Base-by-base conservation (phyloP, 2,113 vertebrate genomes). In the Chlamydotis undulata region DNA sequence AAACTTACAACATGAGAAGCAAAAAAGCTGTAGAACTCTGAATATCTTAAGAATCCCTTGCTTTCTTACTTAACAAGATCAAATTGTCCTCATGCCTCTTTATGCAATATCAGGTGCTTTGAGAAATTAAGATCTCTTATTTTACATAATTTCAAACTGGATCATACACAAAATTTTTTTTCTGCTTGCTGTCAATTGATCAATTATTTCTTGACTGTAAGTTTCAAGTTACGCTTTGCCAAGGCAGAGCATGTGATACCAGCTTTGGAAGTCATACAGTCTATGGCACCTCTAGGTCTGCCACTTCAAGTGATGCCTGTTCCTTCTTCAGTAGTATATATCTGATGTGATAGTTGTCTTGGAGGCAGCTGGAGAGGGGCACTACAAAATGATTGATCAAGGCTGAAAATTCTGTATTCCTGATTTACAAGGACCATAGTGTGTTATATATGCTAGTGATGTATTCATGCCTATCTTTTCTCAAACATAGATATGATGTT, bases 301-400 rank as follows among this genome's bases (percentile, higher is more conserved):
- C 25, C 15, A 14, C 33, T 70, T 50, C 5, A 24, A 2, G 39
- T 16, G 26, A 6, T n/a, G 4, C 31, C 41, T 70, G 6, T 14
- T 75, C 31, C 63, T 67, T 6, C 37, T 35, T 35, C 17, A 65
- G 24, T 6, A 0, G 1, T 22, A 2, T 8, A 14, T 2, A 3
- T 68, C 47, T 45, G 49, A 50, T 28, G 2, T 16, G 35, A 9
- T 12, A 71, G 19, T 3, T 76, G 22, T 22, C 52, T 82, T 39
- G 50, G 56, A 82, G 56, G 18, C 12, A 56, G 19, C 33, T 77
- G 76, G 45, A 76, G 81, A 52, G 45, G 7, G 29, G 4, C 43
- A 81, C 18, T 21, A 21, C n/a, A 15, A 22, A 10, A 65, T 59
- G 41, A 18, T 57, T 24, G 59, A 18, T 31, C 49, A 64, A 43